Evolutionary conservation across 2,797 vertebrate genomes (phyloP).

Genomic region (Pelobates cultripes): DNA sequence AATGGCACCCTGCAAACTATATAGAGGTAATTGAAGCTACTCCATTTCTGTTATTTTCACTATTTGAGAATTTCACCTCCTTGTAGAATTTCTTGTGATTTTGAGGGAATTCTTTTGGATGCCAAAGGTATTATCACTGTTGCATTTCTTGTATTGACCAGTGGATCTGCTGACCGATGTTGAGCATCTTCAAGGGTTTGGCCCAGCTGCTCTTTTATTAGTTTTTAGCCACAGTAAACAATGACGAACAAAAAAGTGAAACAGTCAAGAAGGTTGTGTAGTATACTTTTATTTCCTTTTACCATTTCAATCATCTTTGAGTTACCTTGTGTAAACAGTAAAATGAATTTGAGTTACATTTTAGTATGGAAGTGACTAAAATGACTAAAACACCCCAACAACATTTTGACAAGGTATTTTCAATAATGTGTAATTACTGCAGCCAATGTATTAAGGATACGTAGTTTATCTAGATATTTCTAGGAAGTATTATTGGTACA

Average conservation of each 20-base stretch:
- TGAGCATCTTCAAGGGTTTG: neutral
- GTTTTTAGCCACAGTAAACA: neutral
- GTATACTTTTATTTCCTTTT: constrained; percentile 72
- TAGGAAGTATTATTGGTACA: constrained; percentile 70
- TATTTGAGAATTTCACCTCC: too few relatives aligned
- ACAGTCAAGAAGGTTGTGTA: neutral
- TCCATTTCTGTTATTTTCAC: too few relatives aligned
- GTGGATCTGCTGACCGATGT: too few relatives aligned
- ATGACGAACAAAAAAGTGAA: neutral
- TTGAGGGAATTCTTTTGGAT: too few relatives aligned
- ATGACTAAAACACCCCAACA: constrained; percentile 64
- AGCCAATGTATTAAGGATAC: constrained; percentile 77
- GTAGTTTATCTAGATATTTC: constrained; percentile 74
- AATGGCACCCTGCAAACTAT: too few relatives aligned
- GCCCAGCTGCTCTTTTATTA: neutral
- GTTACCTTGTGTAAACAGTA: constrained; percentile 79
- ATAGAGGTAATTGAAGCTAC: too few relatives aligned
- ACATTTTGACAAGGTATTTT: constrained; percentile 78
- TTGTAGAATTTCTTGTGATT: too few relatives aligned
- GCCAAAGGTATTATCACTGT: too few relatives aligned
- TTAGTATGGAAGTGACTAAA: constrained; percentile 74
- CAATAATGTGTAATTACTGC: constrained; percentile 79
- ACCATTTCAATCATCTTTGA: constrained; percentile 76
- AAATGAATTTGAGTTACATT: constrained; percentile 77
- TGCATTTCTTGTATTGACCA: too few relatives aligned